These are phyloP conservation scores for Hydrolagus colliei DNA, from an alignment of 2,797 vertebrate genomes.

Conservation along the genomic window DNA sequence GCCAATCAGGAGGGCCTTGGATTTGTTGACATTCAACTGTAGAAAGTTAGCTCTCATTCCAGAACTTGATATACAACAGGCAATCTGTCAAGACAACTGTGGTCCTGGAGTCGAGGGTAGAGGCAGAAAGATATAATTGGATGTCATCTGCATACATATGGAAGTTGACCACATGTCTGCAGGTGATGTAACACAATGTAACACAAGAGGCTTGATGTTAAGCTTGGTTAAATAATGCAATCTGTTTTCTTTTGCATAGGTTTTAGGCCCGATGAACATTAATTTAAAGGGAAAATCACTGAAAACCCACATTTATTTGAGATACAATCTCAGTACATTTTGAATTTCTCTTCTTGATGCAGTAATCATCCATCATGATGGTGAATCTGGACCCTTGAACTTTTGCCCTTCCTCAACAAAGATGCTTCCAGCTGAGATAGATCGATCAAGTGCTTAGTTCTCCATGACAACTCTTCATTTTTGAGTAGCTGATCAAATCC, in stretches of 20 bases:
- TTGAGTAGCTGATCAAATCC: background rate
- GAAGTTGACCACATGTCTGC: too few species aligned
- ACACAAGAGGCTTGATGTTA: background rate
- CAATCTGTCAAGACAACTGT: too few species aligned
- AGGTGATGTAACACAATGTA: too few species aligned
- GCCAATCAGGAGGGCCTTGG: too few species aligned
- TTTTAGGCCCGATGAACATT: background rate
- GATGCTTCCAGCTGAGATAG: background rate
- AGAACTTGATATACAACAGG: too few species aligned
- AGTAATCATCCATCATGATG: too few species aligned
- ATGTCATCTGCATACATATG: too few species aligned
- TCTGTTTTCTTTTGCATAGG: too few species aligned
- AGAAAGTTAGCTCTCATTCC: too few species aligned
- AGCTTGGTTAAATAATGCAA: background rate
- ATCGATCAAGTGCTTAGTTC: background rate
- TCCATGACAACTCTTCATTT: background rate
- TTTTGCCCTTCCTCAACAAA: background rate
- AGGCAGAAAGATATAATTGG: too few species aligned
- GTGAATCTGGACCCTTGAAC: background rate
- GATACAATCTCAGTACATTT: background rate
- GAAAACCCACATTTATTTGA: background rate
- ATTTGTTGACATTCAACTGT: too few species aligned
- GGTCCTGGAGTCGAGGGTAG: too few species aligned
- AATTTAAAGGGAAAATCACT: background rate
- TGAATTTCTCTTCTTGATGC: background rate